Conservation (phyloP, 2,113 vertebrate genomes). For the Barbus barbus region DNA sequence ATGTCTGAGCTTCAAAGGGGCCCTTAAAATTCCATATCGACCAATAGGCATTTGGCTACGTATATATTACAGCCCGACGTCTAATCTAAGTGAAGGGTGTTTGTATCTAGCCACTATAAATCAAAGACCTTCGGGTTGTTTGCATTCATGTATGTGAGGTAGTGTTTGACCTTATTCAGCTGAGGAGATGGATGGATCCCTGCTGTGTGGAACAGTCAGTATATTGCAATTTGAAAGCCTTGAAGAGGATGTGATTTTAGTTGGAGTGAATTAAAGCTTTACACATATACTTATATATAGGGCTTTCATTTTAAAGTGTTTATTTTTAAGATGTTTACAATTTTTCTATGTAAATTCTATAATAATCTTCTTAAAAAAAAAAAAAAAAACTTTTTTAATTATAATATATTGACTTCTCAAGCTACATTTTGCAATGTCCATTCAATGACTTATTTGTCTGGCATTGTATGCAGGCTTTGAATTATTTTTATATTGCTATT, state of each 20-base stretch:
- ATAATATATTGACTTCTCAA: background rate
- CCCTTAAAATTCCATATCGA: slow-evolving; percentile 41
- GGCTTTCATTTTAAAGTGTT: background rate
- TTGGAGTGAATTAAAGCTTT: slow-evolving; percentile 13
- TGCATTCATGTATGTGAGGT: slow-evolving; percentile 52
- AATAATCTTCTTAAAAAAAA: too few species aligned
- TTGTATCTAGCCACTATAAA: slow-evolving; percentile 38
- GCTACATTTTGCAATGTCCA: background rate
- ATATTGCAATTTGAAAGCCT: slow-evolving; percentile 29
- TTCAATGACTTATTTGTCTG: background rate
- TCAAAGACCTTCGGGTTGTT: slow-evolving; percentile 46
- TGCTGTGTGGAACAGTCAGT: background rate
- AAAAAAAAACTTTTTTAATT: too few species aligned
- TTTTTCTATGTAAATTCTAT: too few species aligned
- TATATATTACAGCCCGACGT: slow-evolving; percentile 22
- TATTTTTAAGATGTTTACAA: too few species aligned
- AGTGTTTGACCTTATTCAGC: slow-evolving; percentile 53
- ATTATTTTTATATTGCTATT: background rate
- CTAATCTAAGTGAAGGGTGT: slow-evolving; percentile 22
- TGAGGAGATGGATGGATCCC: slow-evolving; percentile 49
- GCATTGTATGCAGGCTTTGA: background rate
- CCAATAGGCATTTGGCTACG: slow-evolving; percentile 34
- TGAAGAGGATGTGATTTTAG: slow-evolving; percentile 20
- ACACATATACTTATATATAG: background rate
- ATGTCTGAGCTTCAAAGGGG: slow-evolving; percentile 46